These are phyloP conservation scores for Eremobia ochroleuca DNA, from an alignment of 2,888 invertebrate genomes.

Conservation along the genomic window DNA sequence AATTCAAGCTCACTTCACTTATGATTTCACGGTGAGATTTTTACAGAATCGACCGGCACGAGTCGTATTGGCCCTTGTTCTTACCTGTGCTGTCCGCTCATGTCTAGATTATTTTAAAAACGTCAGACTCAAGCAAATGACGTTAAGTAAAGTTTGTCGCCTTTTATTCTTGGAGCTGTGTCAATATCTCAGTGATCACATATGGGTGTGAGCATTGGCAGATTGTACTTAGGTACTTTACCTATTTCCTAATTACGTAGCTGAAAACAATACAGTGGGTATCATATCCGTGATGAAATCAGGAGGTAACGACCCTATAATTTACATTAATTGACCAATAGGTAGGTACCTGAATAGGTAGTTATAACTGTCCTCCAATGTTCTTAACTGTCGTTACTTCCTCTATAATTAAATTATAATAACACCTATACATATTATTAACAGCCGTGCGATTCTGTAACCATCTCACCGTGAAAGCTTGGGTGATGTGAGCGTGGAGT, in stretches of 20 bases:
- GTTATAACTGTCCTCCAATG: neutral
- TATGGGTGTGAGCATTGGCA: neutral
- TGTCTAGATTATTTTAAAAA: neutral
- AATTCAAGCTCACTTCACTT: too few relatives aligned
- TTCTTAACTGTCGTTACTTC: slow-evolving; percentile 15
- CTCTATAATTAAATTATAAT: slow-evolving; percentile 5
- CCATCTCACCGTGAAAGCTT: too few relatives aligned
- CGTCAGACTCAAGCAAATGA: neutral
- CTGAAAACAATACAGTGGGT: neutral
- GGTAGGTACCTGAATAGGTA: neutral
- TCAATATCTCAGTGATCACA: slow-evolving; percentile 2
- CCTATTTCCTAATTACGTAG: neutral
- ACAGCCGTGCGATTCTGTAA: too few relatives aligned
- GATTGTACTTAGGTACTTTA: neutral
- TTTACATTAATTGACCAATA: slow-evolving; percentile 12
- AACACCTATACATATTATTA: slow-evolving; percentile 13
- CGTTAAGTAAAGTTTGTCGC: neutral
- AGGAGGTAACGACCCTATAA: neutral
- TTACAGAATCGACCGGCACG: too few relatives aligned
- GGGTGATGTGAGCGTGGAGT: too few relatives aligned
- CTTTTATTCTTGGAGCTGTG: neutral
- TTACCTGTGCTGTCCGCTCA: neutral
- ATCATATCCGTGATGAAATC: neutral
- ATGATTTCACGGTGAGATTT: too few relatives aligned
- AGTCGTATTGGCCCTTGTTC: too few relatives aligned